Evolutionary conservation across 2,888 invertebrate genomes (phyloP).

Genomic region (Margaritifera margaritifera): DNA sequence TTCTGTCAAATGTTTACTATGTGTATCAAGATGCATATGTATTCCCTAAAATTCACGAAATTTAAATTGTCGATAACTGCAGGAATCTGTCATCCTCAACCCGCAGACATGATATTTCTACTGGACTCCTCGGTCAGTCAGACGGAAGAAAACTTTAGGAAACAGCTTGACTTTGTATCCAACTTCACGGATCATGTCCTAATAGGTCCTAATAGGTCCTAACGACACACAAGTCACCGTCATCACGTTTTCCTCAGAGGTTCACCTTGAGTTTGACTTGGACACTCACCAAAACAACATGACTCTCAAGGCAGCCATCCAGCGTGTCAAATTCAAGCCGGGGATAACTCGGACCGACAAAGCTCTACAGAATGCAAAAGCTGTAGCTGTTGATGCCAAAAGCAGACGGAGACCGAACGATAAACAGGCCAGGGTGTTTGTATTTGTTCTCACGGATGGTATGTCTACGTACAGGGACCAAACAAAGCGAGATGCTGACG

Average conservation of each 20-base stretch:
- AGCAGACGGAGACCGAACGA: slow-evolving; percentile 3
- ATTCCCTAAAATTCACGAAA: no score
- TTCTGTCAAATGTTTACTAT: no score
- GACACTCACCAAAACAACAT: slow-evolving; percentile 7
- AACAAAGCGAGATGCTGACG: slow-evolving; percentile 9
- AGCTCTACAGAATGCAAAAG: slow-evolving; percentile 5
- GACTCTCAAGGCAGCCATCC: slow-evolving; percentile 6
- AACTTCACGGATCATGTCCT: slow-evolving; percentile 4
- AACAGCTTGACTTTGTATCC: slow-evolving; percentile 18
- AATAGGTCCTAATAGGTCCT: neutral
- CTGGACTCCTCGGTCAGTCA: slow-evolving; percentile 23
- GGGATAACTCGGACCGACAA: slow-evolving; percentile 18
- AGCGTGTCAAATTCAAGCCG: slow-evolving; percentile 12
- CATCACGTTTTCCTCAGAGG: slow-evolving; percentile 14
- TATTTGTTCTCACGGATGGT: slow-evolving; percentile 17
- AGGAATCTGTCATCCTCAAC: slow-evolving; percentile 16
- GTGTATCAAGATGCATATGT: no score
- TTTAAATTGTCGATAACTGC: neutral
- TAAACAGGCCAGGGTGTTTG: slow-evolving; percentile 10
- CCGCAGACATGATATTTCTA: slow-evolving; percentile 21
- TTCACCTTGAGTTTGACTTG: slow-evolving; percentile 13
- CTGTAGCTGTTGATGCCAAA: no score
- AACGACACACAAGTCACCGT: slow-evolving; percentile 14
- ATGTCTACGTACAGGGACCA: slow-evolving; percentile 15
- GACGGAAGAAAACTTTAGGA: slow-evolving; percentile 14